phyloP scores from a whole-genome alignment of 2,113 vertebrate species.

The Dolichallabes microphthalmus region DNA sequence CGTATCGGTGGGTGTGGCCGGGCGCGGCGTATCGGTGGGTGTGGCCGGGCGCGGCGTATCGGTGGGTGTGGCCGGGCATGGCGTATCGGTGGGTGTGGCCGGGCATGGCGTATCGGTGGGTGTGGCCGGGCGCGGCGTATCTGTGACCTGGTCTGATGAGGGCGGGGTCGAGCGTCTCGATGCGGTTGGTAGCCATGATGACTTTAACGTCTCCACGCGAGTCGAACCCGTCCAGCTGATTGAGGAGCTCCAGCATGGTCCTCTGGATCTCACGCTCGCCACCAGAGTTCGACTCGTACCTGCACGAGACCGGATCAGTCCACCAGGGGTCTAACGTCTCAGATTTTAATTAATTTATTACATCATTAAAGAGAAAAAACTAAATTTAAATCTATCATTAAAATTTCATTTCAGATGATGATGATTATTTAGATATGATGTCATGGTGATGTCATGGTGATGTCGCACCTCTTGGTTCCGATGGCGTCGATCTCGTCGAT shows the following conservation, averaged over 20 bases:
- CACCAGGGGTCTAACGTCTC: background rate
- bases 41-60: no score
- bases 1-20: no score
- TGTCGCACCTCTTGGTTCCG: constrained; percentile 87
- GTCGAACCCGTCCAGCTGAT: constrained; percentile 96
- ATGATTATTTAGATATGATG: background rate
- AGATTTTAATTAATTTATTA: background rate
- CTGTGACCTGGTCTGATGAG: constrained; percentile 89
- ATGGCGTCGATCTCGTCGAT: constrained; percentile 98
- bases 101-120: no score
- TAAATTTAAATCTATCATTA: no score
- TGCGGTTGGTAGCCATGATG: constrained; percentile 97
- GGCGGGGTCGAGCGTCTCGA: constrained; percentile 95
- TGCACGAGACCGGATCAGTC: constrained; percentile 47
- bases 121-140: no score
- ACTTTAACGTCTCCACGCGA: constrained; percentile 95
- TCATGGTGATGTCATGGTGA: background rate
- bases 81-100: no score
- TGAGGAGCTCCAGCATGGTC: constrained; percentile 95
- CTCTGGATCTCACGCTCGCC: constrained; percentile 95
- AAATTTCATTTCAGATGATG: background rate
- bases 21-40: no score
- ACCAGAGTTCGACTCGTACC: constrained; percentile 96
- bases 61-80: no score
- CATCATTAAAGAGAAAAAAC: no score